A percentile compares a stretch with the other conserved stretches of the same genome.
Conservation (phyloP, 1,140 invertebrate genomes). For the Pseudomyrmex pallidus region DNA sequence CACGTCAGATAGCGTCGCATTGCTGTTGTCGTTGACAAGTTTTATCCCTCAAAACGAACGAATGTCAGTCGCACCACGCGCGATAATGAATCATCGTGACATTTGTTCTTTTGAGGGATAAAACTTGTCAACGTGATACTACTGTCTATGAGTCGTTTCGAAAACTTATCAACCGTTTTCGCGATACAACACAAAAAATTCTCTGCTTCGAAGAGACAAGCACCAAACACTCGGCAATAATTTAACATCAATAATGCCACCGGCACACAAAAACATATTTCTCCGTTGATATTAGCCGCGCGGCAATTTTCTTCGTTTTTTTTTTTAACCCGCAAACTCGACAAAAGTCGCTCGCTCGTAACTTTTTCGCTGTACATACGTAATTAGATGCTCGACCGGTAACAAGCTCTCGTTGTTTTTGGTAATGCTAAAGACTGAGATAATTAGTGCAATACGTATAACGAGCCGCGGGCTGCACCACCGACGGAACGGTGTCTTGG, state of each 20-base stretch:
- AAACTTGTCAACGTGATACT: no score
- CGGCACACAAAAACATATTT: background rate
- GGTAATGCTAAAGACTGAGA: slow-evolving; percentile 51
- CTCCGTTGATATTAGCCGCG: background rate
- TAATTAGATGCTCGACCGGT: slow-evolving; percentile 48
- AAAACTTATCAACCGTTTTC: no score
- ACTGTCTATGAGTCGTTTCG: no score
- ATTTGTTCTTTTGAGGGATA: no score
- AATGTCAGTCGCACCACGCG: no score
- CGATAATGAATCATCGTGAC: no score
- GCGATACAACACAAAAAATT: background rate
- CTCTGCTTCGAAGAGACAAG: background rate
- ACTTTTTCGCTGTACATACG: slow-evolving; percentile 40
- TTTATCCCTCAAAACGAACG: no score
- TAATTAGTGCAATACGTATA: slow-evolving; percentile 63
- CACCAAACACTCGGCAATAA: no score
- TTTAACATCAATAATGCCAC: background rate
- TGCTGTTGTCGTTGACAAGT: no score
- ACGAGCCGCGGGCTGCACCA: slow-evolving; percentile 3
- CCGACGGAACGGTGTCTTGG: slow-evolving; percentile 51
- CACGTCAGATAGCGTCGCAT: no score
- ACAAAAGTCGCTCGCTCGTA: slow-evolving; percentile 3
- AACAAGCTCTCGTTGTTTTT: slow-evolving; percentile 49
- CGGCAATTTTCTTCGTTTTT: background rate
- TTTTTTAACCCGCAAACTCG: slow-evolving; percentile 6